Evolutionary conservation across 23 tunicate genomes (phyloP), one percentile per base, ranked within the genome.

Genomic region (Oikopleura albicans): DNA sequence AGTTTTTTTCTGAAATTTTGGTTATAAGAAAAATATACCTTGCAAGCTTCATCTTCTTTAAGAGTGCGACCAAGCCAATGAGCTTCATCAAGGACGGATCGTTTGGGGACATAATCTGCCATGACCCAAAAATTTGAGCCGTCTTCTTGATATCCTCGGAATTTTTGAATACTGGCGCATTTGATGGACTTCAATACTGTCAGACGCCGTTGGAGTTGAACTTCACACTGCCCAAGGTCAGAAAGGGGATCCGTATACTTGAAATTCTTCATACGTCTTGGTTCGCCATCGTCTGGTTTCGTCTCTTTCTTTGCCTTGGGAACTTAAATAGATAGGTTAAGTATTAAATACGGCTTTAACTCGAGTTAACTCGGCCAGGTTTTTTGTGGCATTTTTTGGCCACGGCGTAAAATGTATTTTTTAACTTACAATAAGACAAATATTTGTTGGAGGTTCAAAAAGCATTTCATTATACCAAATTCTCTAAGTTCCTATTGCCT

Each of bases 91-190:
- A 71, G 35, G 31, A 71, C 79, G 33, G 34, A 12, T 16, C 79
- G 79, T 2, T 16, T 12, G 27, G 33, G 33, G 35, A 22, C 2
- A 37, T 71, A 71, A 29, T 71, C 37, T 16, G 34, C 2, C 34
- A 71, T 71, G 37, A 12, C 34, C 79, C 79, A 71, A 37, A 71
- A 71, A 27, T 37, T 16, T 71, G 27, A 16, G 79, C 79, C 79
- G 31, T 71, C 79, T 12, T 71, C 79, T 71, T 71, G 79, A 71
- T 12, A 71, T 2, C 79, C 79, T 71, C 79, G 27, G 37, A 71
- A 71, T 31, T 29, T 16, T 4, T 22, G 36, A 71, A 71, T 71
- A 29, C 35, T 71, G 37, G 28, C 79, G 37, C 35, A 12, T 37
- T 71, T 71, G 37, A 71, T 49, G 31, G 79, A 12, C 37, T 71